Evolutionary conservation across 1,140 invertebrate species (phyloP).

Genomic region (Listronotus bonariensis): DNA sequence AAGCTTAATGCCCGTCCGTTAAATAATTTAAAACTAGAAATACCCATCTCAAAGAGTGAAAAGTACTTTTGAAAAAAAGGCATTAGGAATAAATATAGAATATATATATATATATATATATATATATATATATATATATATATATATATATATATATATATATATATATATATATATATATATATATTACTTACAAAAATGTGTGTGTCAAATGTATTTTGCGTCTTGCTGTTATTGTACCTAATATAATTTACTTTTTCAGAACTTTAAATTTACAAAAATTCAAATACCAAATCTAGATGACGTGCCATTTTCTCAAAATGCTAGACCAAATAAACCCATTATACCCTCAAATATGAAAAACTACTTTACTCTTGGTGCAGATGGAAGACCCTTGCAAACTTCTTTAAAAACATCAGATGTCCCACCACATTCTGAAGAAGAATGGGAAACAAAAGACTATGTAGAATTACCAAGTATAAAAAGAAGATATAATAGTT

Average conservation of each 20-base stretch:
- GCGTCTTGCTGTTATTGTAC: too few species aligned
- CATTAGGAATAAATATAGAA: too few species aligned
- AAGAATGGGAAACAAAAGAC: constrained; percentile 63
- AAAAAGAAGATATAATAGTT: constrained; percentile 29
- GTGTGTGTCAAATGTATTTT: too few species aligned
- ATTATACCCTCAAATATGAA: constrained; percentile 59
- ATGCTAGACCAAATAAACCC: constrained; percentile 58
- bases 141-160: too few species aligned
- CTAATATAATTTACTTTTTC: constrained; percentile 33
- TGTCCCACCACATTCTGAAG: constrained; percentile 46
- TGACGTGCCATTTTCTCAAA: constrained; percentile 63
- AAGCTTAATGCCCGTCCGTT: too few species aligned
- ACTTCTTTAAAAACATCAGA: constrained; percentile 58
- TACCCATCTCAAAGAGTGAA: too few species aligned
- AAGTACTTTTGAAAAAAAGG: too few species aligned
- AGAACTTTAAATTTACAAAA: constrained; percentile 65
- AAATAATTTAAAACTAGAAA: too few species aligned
- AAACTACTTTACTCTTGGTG: constrained; percentile 65
- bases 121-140: too few species aligned
- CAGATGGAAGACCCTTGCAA: constrained; percentile 63
- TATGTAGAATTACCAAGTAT: constrained; percentile 59
- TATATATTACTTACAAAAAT: too few species aligned
- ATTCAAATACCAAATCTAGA: constrained; percentile 55
- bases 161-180: too few species aligned
- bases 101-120: too few species aligned